Evolutionary conservation across 2,888 invertebrate species (phyloP).

Genomic region (Phortica okadai): DNA sequence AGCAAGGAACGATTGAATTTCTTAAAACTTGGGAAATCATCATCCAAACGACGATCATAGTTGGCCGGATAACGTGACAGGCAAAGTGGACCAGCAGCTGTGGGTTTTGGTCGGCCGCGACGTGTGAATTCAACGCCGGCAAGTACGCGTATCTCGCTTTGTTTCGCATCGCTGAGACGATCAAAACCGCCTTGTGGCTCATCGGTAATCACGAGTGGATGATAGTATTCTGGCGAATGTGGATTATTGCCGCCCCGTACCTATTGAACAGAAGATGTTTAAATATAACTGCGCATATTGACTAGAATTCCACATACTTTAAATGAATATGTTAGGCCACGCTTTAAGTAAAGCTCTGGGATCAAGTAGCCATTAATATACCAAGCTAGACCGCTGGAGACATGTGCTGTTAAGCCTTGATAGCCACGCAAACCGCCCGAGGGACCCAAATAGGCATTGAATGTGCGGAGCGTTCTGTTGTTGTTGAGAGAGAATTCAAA

Average conservation of each 20-base stretch:
- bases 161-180: conserved; percentile 83
- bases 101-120: conserved; percentile 87
- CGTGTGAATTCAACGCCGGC: conserved; percentile 90
- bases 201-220: conserved; percentile 92
- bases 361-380: conserved; percentile 93
- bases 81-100: conserved; percentile 90
- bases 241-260: conserved; percentile 92
- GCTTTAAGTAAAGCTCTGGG: conserved; percentile 90
- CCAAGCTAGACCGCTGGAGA: conserved; percentile 88
- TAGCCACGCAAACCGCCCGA: conserved; percentile 89
- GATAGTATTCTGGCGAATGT: conserved; percentile 89
- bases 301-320: conserved; percentile 76
- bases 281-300: background rate
- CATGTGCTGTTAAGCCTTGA: conserved; percentile 83
- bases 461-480: conserved; percentile 82
- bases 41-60: conserved; percentile 87
- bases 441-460: conserved; percentile 89
- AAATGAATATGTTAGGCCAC: conserved; percentile 91
- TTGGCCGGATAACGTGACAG: conserved; percentile 81
- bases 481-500: background rate
- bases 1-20: conserved; percentile 88
- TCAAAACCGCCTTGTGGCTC: conserved; percentile 91
- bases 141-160: conserved; percentile 84
- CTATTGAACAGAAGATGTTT: conserved; percentile 51
- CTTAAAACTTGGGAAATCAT: conserved; percentile 86